A percentile compares a stretch with the other conserved stretches of the same genome.
These are phyloP conservation scores for Drosophila burlai DNA, from an alignment of 1,140 invertebrate species.

Conservation along the genomic window DNA sequence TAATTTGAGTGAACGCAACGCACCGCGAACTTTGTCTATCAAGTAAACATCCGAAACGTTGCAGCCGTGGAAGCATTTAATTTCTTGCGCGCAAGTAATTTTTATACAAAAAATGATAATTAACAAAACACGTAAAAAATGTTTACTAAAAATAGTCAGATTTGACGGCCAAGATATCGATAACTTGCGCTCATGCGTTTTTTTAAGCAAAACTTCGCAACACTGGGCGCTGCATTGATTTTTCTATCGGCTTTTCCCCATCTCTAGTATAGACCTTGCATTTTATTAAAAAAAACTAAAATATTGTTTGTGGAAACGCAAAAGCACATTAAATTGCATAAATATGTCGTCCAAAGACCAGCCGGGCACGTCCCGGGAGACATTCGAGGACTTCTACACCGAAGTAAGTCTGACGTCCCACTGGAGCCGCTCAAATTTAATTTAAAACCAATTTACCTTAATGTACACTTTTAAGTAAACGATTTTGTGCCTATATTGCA, in stretches of 20 bases:
- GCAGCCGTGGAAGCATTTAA: slow-evolving; percentile 5
- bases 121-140: too few relatives aligned
- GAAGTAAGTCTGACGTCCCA: slow-evolving; percentile 76
- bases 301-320: slow-evolving; percentile 8
- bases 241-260: background rate
- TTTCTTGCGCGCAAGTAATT: background rate
- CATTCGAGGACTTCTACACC: slow-evolving; percentile 82
- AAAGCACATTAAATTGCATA: slow-evolving; percentile 19
- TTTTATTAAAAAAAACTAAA: slow-evolving; percentile 28
- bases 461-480: slow-evolving; percentile 68
- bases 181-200: too few relatives aligned
- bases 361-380: slow-evolving; percentile 77
- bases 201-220: too few relatives aligned
- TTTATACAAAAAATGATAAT: too few relatives aligned
- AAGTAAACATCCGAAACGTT: slow-evolving; percentile 12
- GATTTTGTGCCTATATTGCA: slow-evolving; percentile 80
- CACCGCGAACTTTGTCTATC: background rate
- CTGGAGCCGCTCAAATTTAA: slow-evolving; percentile 28
- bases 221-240: background rate
- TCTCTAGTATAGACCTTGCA: slow-evolving; percentile 27
- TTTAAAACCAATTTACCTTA: slow-evolving; percentile 30
- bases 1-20: background rate
- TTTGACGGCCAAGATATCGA: too few relatives aligned
- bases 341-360: slow-evolving; percentile 69
- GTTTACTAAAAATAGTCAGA: too few relatives aligned